A percentile compares a stretch with the other conserved stretches of the same genome.
Conservation (phyloP, 2,797 vertebrate species). For the Pantherophis alleghaniensis region DNA sequence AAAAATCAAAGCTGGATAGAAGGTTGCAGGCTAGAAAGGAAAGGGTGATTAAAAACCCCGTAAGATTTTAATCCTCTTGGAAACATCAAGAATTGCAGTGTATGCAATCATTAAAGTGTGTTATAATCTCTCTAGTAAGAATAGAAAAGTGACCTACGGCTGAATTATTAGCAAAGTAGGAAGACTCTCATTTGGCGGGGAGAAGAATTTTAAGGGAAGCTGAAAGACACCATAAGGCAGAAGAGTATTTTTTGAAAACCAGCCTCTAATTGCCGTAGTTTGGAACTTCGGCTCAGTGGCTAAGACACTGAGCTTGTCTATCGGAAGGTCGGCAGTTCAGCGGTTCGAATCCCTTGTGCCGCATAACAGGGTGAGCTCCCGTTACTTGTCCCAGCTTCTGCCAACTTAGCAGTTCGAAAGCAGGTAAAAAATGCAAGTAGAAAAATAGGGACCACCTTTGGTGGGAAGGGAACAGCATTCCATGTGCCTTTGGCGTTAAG, state of each 20-base stretch:
- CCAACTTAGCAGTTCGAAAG: too few relatives aligned
- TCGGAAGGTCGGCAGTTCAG: too few relatives aligned
- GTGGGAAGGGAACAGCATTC: too few relatives aligned
- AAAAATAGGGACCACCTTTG: too few relatives aligned
- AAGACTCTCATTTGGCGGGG: background rate
- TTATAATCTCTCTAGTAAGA: background rate
- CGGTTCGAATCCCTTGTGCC: too few relatives aligned
- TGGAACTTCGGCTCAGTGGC: background rate
- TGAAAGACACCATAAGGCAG: background rate
- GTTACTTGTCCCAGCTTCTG: too few relatives aligned
- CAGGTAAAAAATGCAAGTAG: too few relatives aligned
- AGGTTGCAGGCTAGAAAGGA: constrained; percentile 33
- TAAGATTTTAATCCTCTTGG: constrained; percentile 45
- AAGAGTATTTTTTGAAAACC: background rate
- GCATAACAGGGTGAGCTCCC: too few relatives aligned
- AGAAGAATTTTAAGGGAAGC: background rate
- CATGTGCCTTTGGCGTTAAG: too few relatives aligned
- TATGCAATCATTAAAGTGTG: constrained; percentile 43
- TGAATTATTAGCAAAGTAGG: background rate
- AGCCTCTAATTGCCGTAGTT: background rate
- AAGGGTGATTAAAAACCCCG: constrained; percentile 33
- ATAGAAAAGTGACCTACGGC: background rate
- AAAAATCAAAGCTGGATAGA: constrained; percentile 61
- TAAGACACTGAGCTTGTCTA: too few relatives aligned
- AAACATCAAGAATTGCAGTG: constrained; percentile 50